Evolutionary conservation across 2,113 vertebrate genomes (phyloP).

Genomic region (Elanus axillaris): DNA sequence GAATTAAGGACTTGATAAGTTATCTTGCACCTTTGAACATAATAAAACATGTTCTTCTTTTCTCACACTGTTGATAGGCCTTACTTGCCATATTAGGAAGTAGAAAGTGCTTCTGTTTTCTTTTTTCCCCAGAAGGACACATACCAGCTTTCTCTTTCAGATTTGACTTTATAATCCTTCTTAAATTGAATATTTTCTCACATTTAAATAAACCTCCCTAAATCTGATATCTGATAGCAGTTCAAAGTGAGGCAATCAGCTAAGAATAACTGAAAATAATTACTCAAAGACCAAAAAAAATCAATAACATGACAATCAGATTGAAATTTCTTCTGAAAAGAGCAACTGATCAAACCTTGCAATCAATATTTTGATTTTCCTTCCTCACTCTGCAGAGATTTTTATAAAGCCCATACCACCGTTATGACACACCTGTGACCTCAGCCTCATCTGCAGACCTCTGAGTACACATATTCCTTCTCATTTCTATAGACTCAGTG

Average conservation of each 20-base stretch:
- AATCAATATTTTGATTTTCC: slow-evolving; percentile 11
- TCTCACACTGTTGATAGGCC: background rate
- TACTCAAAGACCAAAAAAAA: background rate
- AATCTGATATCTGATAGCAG: slow-evolving; percentile 37
- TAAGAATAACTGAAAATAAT: slow-evolving; percentile 53
- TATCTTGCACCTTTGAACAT: background rate
- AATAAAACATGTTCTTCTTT: background rate
- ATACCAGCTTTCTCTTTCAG: background rate
- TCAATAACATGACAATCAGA: slow-evolving; percentile 6
- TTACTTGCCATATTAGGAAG: background rate
- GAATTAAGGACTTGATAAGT: background rate
- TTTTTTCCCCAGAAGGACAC: background rate
- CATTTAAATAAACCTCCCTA: background rate
- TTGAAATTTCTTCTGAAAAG: slow-evolving; percentile 42
- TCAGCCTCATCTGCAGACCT: background rate
- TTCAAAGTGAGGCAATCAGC: slow-evolving; percentile 44
- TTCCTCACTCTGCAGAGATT: background rate
- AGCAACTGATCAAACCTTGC: slow-evolving; percentile 12
- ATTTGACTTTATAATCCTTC: slow-evolving; percentile 7
- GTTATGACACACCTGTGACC: background rate
- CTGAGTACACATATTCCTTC: background rate
- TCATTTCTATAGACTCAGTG: background rate
- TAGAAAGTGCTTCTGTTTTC: background rate
- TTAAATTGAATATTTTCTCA: slow-evolving; percentile 22
- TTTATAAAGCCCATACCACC: background rate